Conservation (phyloP, 2,113 vertebrate species). For the Entosphenus tridentatus region DNA sequence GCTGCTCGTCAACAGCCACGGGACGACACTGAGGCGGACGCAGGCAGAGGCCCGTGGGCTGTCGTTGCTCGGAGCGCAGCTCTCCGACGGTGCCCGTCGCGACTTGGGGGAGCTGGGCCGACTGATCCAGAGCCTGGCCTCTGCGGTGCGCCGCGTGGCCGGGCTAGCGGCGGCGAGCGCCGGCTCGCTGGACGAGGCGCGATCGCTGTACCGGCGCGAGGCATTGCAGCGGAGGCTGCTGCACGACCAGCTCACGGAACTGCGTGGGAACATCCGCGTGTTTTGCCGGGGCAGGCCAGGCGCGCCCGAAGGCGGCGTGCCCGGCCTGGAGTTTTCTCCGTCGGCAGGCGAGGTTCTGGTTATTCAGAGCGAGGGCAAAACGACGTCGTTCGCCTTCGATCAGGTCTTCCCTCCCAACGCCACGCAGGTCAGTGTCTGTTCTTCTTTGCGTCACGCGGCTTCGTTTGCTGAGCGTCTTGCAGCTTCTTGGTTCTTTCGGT, state of each 20-base stretch:
- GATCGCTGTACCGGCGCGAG: slow-evolving; percentile 19
- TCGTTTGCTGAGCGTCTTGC: too few species aligned
- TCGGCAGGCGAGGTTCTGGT: slow-evolving; percentile 18
- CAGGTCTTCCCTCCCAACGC: slow-evolving; percentile 19
- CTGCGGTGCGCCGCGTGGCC: too few species aligned
- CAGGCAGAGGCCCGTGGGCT: too few species aligned
- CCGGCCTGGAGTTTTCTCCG: slow-evolving; percentile 14
- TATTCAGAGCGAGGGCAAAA: slow-evolving; percentile 17
- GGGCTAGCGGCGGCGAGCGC: too few species aligned
- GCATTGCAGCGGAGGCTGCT: slow-evolving; percentile 18
- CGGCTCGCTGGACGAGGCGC: slow-evolving; percentile 14
- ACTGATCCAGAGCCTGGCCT: too few species aligned
- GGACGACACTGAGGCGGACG: too few species aligned
- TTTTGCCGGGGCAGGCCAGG: slow-evolving; percentile 21
- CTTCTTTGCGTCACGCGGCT: too few species aligned
- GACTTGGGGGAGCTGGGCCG: too few species aligned
- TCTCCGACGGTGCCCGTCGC: too few species aligned
- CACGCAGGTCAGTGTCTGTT: slow-evolving; percentile 19
- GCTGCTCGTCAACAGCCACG: too few species aligned
- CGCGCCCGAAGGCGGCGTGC: neutral
- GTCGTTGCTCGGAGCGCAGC: too few species aligned
- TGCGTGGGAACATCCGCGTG: slow-evolving; percentile 23
- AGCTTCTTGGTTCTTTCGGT: too few species aligned
- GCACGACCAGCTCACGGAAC: slow-evolving; percentile 22
- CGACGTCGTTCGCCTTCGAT: slow-evolving; percentile 21